Conservation (phyloP, 2,113 vertebrate species). For the Conger conger region DNA sequence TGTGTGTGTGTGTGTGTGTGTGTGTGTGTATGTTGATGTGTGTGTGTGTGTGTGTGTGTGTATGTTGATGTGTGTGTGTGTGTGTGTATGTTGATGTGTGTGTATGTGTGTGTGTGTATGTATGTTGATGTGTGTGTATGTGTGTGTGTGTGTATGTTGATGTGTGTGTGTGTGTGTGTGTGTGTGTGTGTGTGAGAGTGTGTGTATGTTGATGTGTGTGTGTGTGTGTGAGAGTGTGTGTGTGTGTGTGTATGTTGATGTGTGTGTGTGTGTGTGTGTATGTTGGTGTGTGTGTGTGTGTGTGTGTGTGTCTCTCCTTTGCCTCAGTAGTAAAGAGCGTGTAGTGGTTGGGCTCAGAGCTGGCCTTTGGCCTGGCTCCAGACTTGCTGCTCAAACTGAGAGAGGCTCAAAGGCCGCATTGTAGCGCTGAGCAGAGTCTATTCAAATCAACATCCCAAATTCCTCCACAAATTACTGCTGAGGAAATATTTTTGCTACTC, state of each 20-base stretch:
- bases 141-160: no score
- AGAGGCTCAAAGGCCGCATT: conserved; percentile 76
- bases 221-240: neutral
- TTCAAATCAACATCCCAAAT: conserved; percentile 70
- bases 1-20: no score
- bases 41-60: no score
- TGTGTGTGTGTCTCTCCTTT: conserved; percentile 37
- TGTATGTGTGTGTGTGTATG: no score
- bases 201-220: no score
- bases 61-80: no score
- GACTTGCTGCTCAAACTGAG: conserved; percentile 47
- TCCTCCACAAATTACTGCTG: conserved; percentile 66
- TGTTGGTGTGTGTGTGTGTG: neutral
- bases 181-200: no score
- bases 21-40: no score
- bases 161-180: no score
- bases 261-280: neutral
- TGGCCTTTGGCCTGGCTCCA: conserved; percentile 54
- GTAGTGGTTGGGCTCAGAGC: conserved; percentile 57
- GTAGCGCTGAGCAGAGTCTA: conserved; percentile 64
- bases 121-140: no score
- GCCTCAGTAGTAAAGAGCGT: conserved; percentile 51
- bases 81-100: no score
- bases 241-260: no score
- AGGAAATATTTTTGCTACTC: conserved; percentile 74